These are phyloP conservation scores for Orthonevra nobilis DNA, from an alignment of 2,888 invertebrate genomes.

Conservation along the genomic window DNA sequence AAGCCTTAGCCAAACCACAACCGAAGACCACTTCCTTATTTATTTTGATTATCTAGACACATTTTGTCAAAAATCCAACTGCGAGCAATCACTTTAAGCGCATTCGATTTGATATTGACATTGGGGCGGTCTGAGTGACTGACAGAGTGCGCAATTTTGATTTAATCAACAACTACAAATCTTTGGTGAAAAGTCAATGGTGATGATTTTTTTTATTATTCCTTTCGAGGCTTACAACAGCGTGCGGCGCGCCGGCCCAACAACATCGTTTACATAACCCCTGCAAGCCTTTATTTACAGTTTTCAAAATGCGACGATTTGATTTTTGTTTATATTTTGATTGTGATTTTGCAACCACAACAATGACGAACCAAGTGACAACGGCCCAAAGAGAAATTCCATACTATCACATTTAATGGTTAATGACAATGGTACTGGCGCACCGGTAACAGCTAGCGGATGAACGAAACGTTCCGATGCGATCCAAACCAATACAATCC, in stretches of 20 bases:
- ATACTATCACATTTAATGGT: conserved; percentile 57
- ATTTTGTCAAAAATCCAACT: conserved; percentile 60
- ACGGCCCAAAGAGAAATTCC: conserved; percentile 41
- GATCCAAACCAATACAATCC: no score
- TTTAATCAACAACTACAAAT: conserved; percentile 42
- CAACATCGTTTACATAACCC: conserved; percentile 60
- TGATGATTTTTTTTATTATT: conserved; percentile 28
- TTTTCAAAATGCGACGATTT: conserved; percentile 48
- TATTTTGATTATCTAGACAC: conserved; percentile 57
- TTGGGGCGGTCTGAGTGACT: conserved; percentile 57
- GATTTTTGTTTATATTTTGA: conserved; percentile 50
- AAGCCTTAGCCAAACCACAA: no score
- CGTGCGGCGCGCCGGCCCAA: conserved; percentile 10
- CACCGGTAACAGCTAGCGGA: no score
- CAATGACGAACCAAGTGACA: neutral
- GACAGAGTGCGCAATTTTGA: conserved; percentile 54
- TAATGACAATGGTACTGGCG: conserved; percentile 44
- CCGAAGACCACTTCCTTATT: conserved; percentile 61
- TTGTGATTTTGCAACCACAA: conserved; percentile 49
- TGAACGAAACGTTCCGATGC: no score
- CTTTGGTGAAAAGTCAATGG: conserved; percentile 21
- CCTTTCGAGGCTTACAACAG: conserved; percentile 10
- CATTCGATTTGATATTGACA: conserved; percentile 62
- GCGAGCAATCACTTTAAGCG: conserved; percentile 51
- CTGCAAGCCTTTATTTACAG: conserved; percentile 65